These are phyloP conservation scores for Papilio polyxenes DNA, from an alignment of 1,140 invertebrate species.

Conservation along the genomic window DNA sequence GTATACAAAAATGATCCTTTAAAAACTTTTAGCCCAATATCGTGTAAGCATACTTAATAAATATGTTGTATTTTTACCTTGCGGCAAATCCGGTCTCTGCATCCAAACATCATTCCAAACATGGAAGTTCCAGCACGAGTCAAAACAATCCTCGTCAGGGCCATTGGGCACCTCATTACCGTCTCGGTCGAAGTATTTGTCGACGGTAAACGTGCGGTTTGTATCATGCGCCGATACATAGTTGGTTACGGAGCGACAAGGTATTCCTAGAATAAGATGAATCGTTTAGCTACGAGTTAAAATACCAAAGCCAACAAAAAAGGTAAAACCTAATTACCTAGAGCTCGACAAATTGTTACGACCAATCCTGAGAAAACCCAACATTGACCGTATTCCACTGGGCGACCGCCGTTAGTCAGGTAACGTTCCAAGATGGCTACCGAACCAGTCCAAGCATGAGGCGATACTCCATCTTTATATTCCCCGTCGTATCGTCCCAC, in stretches of 20 bases:
- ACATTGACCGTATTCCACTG: conserved; percentile 91
- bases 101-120: conserved; percentile 94
- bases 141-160: conserved; percentile 82
- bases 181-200: conserved; percentile 84
- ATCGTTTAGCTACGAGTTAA: conserved; percentile 24
- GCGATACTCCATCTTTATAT: conserved; percentile 85
- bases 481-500: conserved; percentile 88
- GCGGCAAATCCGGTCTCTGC: conserved; percentile 86
- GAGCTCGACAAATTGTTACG: conserved; percentile 84
- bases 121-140: conserved; percentile 90
- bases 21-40: neutral
- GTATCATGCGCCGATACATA: conserved; percentile 90
- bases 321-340: conserved; percentile 64
- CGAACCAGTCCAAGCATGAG: conserved; percentile 86
- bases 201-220: conserved; percentile 86
- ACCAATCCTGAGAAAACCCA: conserved; percentile 90
- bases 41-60: conserved; percentile 2
- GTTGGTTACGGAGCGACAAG: conserved; percentile 87
- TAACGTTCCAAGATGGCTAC: conserved; percentile 86
- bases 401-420: conserved; percentile 81
- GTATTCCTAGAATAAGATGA: conserved; percentile 84
- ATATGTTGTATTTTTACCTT: conserved; percentile 59
- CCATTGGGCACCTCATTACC: conserved; percentile 84
- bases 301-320: neutral
- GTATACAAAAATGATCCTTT: neutral